Evolutionary conservation across 2,113 vertebrate genomes (phyloP).

Genomic region (Varanus salvator): DNA sequence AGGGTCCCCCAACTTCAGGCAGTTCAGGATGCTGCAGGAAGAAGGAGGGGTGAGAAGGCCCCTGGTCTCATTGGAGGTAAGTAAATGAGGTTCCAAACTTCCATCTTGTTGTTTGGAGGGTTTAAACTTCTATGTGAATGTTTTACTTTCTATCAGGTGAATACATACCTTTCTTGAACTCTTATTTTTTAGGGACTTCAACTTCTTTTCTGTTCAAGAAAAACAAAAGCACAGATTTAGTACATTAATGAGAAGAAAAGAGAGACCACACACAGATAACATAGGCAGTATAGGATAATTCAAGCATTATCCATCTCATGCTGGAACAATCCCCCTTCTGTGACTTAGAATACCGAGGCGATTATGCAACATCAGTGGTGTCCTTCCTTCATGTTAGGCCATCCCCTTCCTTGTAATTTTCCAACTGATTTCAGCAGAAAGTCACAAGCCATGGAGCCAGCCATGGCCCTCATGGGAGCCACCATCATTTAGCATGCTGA

Average conservation of each 20-base stretch:
- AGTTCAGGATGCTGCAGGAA: neutral
- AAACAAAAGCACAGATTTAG: constrained; percentile 19
- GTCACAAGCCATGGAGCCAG: neutral
- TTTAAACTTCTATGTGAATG: constrained; percentile 32
- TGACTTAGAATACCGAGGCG: neutral
- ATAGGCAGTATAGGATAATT: neutral
- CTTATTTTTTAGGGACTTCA: constrained; percentile 78
- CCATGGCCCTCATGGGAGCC: neutral
- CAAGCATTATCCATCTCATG: neutral
- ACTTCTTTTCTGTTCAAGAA: constrained; percentile 82
- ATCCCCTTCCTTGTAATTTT: neutral
- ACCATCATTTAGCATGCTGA: neutral
- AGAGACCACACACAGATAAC: neutral
- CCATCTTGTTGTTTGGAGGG: neutral
- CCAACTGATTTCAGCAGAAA: neutral
- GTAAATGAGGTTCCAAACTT: neutral
- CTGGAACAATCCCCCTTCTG: neutral
- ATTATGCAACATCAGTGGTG: neutral
- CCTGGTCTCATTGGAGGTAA: neutral
- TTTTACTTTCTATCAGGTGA: constrained; percentile 25
- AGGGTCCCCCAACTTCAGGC: neutral
- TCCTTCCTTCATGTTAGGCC: neutral
- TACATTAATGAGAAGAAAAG: constrained; percentile 32
- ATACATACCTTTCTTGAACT: constrained; percentile 84
- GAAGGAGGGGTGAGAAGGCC: neutral